Percentiles rank a stretch among this genome's conserved stretches.
Evolutionary conservation across 2,888 invertebrate genomes (phyloP).

Genomic region (Deilephila elpenor): DNA sequence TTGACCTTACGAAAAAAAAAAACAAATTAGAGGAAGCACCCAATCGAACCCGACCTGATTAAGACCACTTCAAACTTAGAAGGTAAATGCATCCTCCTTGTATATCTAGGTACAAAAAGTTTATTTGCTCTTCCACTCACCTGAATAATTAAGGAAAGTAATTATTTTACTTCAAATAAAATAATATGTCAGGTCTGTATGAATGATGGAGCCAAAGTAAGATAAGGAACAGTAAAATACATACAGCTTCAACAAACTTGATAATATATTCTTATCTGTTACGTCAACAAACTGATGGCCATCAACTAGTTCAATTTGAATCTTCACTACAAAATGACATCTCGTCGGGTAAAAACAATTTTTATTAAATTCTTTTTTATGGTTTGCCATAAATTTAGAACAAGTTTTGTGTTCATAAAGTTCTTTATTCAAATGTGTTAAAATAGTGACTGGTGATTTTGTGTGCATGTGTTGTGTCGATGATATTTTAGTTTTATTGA

Average conservation of each 20-base stretch:
- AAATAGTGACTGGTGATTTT: conserved; percentile 26
- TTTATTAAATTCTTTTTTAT: conserved; percentile 35
- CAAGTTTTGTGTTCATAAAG: conserved; percentile 1
- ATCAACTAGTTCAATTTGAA: conserved; percentile 71
- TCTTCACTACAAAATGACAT: conserved; percentile 73
- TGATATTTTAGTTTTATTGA: conserved; percentile 13
- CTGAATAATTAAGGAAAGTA: conserved; percentile 28
- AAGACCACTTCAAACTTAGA: conserved; percentile 11
- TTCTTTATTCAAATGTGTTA: conserved; percentile 7
- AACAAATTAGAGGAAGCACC: conserved; percentile 14
- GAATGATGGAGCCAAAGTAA: conserved; percentile 55
- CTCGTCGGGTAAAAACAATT: conserved; percentile 71
- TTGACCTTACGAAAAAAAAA: conserved; percentile 55
- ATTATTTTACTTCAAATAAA: conserved; percentile 35
- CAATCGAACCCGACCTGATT: not conserved
- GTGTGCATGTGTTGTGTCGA: conserved; percentile 22
- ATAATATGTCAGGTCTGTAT: conserved; percentile 50
- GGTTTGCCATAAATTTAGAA: not conserved
- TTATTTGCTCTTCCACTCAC: conserved; percentile 26
- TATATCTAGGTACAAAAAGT: not conserved
- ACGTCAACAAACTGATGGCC: conserved; percentile 64
- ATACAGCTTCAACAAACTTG: conserved; percentile 61
- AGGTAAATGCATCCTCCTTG: not conserved
- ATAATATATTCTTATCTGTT: conserved; percentile 75
- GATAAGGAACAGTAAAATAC: conserved; percentile 49